phyloP scores from a whole-genome alignment of 2,888 invertebrate genomes.

The Epirrhoe alternata region DNA sequence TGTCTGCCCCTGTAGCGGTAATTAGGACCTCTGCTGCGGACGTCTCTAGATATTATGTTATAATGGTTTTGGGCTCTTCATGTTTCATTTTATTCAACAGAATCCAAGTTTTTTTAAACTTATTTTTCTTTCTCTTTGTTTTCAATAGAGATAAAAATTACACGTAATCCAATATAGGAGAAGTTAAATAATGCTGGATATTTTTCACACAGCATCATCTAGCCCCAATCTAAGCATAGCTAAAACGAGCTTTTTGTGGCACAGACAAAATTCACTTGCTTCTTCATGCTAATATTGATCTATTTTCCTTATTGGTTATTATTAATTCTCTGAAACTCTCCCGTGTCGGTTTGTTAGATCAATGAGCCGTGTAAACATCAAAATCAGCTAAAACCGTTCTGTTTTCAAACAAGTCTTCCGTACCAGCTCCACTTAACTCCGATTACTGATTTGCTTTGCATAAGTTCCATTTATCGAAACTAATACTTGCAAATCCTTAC shows the following conservation, averaged over 20 bases:
- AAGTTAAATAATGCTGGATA: no score
- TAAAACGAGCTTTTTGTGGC: not conserved
- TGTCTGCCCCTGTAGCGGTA: constrained; percentile 38
- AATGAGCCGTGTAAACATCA: constrained; percentile 24
- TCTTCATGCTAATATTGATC: no score
- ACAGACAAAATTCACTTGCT: no score
- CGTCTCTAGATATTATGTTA: constrained; percentile 27
- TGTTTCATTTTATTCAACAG: not conserved
- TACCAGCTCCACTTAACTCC: constrained; percentile 14
- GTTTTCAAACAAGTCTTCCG: constrained; percentile 12
- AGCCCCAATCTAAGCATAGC: no score
- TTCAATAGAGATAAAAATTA: not conserved
- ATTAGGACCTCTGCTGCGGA: constrained; percentile 35
- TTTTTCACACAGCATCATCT: no score
- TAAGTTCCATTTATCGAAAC: constrained; percentile 11
- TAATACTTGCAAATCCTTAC: constrained; percentile 12
- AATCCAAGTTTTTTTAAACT: not conserved
- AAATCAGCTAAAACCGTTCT: constrained; percentile 21
- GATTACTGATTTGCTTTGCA: constrained; percentile 23
- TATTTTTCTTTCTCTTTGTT: not conserved
- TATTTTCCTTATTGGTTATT: not conserved
- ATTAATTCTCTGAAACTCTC: constrained; percentile 1
- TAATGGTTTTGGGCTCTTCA: constrained; percentile 1
- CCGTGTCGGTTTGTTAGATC: constrained; percentile 10
- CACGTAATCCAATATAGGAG: no score